These are phyloP conservation scores for Bufotes viridis DNA, from an alignment of 2,797 vertebrate genomes.

Conservation along the genomic window DNA sequence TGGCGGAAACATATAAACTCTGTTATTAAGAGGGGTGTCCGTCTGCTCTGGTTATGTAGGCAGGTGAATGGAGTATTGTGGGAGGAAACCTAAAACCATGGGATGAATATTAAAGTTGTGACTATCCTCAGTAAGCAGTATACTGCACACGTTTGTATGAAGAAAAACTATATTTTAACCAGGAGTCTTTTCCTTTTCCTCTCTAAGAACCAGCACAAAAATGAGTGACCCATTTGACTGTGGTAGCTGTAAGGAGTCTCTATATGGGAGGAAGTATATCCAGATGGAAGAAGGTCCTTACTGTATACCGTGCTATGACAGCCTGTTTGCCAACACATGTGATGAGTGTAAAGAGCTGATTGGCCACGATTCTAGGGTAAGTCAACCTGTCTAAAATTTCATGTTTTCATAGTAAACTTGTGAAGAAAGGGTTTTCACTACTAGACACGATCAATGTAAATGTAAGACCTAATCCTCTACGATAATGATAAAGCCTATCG, in stretches of 20 bases:
- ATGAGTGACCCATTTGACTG: conserved; percentile 98
- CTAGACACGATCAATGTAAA: not conserved
- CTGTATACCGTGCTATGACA: conserved; percentile 97
- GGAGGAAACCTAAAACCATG: no score
- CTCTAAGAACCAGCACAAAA: conserved; percentile 60
- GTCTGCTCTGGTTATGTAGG: no score
- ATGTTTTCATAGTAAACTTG: not conserved
- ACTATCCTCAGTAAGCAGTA: no score
- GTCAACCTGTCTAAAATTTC: conserved; percentile 56
- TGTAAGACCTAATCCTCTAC: no score
- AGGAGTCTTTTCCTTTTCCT: not conserved
- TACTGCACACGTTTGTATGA: no score
- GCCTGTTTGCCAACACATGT: conserved; percentile 95
- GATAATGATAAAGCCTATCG: no score
- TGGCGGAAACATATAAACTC: no score
- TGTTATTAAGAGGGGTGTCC: no score
- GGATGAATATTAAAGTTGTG: no score
- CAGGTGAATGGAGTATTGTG: no score
- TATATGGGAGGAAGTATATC: conserved; percentile 98
- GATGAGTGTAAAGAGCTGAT: conserved; percentile 98
- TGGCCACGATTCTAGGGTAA: conserved; percentile 94
- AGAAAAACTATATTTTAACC: not conserved
- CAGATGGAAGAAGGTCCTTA: conserved; percentile 91
- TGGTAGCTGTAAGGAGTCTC: conserved; percentile 93
- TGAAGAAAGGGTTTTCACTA: not conserved